Evolutionary conservation across 2,113 vertebrate species (phyloP), one percentile per base, ranked within the genome.

Genomic region (Oryzias javanicus): DNA sequence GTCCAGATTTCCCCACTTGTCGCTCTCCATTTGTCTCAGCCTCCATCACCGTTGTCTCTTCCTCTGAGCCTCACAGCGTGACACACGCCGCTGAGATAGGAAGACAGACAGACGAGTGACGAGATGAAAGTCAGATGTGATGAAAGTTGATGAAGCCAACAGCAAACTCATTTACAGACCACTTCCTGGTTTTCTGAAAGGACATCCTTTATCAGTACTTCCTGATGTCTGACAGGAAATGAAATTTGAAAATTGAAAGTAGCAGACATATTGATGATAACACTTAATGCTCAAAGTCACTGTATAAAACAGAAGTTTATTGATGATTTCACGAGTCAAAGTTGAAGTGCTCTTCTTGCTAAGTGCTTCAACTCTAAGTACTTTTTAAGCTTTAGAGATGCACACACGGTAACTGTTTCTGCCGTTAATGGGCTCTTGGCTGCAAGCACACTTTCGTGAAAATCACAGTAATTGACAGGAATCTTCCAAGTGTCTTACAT

Each of bases 121-220:
- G 74, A 74, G 77, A 84, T 64, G 60, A 74, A 72, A 76, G 72
- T 82, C 66, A 69, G 57, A 80, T 53, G 61, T 79, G 81, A 84
- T 84, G 60, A 82, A 80, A 76, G 60, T 63, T 60, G 79, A 82
- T 77, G 22, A 64, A 66, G 70, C 75, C 75, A 73, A 76, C 63
- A 71, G 68, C 62, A 77, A 79, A 76, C 69, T 79, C 66, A 62
- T 80, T 80, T 75, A 74, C 51, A 51, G 16, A 70, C 47, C 42
- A 4, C 42, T 51, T 40, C 41, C 49, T 20, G 47, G 35, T 62
- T 50, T 27, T 55, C 49, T 42, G 42, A 51, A 44, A 70, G 72
- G 20, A 48, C 10, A 52, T 19, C 18, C 67, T 65, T 64, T 55
- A 42, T 58, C 51, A 47, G 55, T 53, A 54, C 50, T 59, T 67